Percentiles rank a stretch among this genome's conserved stretches.
Conservation (phyloP, 2,113 vertebrate species). For the Hemiscyllium ocellatum region DNA sequence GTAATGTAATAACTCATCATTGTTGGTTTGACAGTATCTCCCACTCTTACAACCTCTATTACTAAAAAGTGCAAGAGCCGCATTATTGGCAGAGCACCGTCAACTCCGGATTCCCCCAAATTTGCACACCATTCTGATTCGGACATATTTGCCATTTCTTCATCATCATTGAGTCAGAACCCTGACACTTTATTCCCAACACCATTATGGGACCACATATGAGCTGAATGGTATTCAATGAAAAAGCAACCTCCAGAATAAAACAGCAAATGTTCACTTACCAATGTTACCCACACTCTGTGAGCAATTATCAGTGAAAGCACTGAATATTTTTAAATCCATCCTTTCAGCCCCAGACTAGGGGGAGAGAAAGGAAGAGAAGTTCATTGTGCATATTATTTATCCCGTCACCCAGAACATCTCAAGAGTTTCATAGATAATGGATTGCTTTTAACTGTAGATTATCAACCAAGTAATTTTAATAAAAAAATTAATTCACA, state of each 20-base stretch:
- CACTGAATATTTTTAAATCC: not conserved
- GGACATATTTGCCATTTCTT: not conserved
- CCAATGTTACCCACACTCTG: not conserved
- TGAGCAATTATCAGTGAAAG: not conserved
- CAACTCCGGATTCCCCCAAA: not conserved
- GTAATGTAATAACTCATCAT: not conserved
- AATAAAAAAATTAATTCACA: not conserved
- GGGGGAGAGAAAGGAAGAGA: not conserved
- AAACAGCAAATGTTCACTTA: not conserved
- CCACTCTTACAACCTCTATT: not conserved
- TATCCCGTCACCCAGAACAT: not conserved
- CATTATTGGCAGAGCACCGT: not conserved
- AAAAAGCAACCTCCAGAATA: not conserved
- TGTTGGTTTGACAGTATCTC: not conserved
- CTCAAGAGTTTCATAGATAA: not conserved
- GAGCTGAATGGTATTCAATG: not conserved
- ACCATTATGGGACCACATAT: not conserved
- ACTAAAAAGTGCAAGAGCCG: not conserved
- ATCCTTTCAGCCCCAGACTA: not conserved
- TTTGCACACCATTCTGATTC: not conserved
- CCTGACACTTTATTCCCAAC: not conserved
- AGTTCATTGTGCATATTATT: not conserved
- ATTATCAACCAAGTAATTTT: not conserved
- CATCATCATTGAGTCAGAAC: not conserved
- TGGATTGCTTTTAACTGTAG: not conserved